Conservation (phyloP, 2,888 invertebrate species). For the Drosophila histrio region DNA sequence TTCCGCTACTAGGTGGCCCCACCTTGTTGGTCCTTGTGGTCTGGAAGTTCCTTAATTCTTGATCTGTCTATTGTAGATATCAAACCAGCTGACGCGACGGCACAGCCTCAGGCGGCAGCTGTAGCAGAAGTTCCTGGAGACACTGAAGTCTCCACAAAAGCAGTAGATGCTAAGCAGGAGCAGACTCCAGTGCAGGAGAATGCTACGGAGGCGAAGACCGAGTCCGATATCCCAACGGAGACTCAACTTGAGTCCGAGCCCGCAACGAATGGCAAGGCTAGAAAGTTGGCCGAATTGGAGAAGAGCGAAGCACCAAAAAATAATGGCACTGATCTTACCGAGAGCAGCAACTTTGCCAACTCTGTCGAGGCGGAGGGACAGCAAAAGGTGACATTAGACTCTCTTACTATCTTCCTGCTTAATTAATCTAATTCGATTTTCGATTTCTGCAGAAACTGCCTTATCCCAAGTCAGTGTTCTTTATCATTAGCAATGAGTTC, state of each 20-base stretch:
- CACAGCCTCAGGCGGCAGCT: constrained; percentile 2
- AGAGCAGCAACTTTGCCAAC: constrained; percentile 41
- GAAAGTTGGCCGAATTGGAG: constrained; percentile 20
- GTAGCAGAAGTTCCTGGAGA: constrained; percentile 10
- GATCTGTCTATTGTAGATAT: constrained; percentile 44
- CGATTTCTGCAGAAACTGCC: constrained; percentile 76
- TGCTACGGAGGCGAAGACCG: background rate
- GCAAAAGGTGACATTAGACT: constrained; percentile 75
- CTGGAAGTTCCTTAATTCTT: background rate
- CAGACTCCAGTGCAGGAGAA: background rate
- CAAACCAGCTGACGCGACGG: constrained; percentile 39
- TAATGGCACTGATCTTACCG: constrained; percentile 48
- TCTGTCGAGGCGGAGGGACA: constrained; percentile 79
- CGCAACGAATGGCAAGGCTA: constrained; percentile 40
- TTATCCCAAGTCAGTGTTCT: constrained; percentile 91
- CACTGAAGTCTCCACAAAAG: background rate
- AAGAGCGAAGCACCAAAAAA: constrained; percentile 12
- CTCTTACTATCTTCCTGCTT: background rate
- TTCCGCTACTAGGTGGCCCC: constrained; percentile 65
- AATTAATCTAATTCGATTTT: background rate
- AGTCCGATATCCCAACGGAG: background rate
- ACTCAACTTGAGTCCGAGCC: background rate
- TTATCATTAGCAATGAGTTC: constrained; percentile 96
- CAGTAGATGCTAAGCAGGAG: background rate
- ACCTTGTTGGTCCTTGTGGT: background rate